Evolutionary conservation across 2,888 invertebrate genomes (phyloP).

Genomic region (Leptarthrus brevirostris): DNA sequence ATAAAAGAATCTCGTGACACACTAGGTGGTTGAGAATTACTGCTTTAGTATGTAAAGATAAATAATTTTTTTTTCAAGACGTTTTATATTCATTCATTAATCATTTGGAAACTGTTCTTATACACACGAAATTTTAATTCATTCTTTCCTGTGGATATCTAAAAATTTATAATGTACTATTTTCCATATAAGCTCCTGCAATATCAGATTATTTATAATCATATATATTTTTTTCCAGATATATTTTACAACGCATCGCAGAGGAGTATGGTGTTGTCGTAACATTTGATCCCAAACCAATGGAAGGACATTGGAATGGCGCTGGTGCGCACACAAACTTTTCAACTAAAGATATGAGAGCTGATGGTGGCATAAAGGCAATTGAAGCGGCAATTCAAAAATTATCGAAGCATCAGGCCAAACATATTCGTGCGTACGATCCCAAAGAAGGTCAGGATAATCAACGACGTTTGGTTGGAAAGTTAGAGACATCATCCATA

Average conservation of each 20-base stretch:
- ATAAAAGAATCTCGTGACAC: too few relatives aligned
- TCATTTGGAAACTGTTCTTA: too few relatives aligned
- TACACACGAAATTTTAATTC: too few relatives aligned
- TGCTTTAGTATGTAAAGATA: too few relatives aligned
- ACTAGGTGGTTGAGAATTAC: too few relatives aligned
- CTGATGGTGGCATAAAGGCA: constrained; percentile 74
- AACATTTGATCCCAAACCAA: constrained; percentile 72
- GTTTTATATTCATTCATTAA: too few relatives aligned
- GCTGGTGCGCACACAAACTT: constrained; percentile 94
- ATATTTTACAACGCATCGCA: constrained; percentile 71
- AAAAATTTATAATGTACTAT: too few relatives aligned
- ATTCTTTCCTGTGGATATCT: too few relatives aligned
- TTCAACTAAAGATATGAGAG: constrained; percentile 86
- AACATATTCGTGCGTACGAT: constrained; percentile 84
- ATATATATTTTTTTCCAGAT: too few relatives aligned
- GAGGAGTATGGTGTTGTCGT: constrained; percentile 73
- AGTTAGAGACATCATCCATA: constrained; percentile 77
- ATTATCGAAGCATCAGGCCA: constrained; percentile 76
- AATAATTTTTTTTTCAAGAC: too few relatives aligned
- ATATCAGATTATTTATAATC: too few relatives aligned
- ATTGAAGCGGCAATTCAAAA: constrained; percentile 82
- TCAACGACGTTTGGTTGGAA: constrained; percentile 79
- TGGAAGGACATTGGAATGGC: constrained; percentile 88
- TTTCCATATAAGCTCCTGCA: too few relatives aligned
- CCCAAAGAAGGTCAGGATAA: constrained; percentile 82